Evolutionary conservation across 2,113 vertebrate species (phyloP).

Genomic region (Toxostoma redivivum): DNA sequence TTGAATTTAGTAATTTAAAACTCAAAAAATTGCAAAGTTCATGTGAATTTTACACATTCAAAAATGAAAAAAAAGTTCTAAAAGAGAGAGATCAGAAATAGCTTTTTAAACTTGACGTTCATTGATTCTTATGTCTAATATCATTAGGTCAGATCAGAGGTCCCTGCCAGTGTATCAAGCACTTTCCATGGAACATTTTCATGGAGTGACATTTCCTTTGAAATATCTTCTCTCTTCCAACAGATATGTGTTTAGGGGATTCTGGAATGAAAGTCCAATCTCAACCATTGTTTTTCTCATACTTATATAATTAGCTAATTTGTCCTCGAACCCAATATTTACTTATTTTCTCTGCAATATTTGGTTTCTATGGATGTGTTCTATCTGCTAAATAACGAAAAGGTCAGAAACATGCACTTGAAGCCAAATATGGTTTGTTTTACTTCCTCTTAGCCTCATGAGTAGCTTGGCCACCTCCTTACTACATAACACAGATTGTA

Average conservation of each 20-base stretch:
- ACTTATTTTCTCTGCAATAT: neutral
- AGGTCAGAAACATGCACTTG: neutral
- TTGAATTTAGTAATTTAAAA: neutral
- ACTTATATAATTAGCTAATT: neutral
- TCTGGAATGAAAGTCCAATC: neutral
- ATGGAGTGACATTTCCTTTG: neutral
- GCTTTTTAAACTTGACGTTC: neutral
- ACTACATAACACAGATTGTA: neutral
- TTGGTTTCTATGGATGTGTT: neutral
- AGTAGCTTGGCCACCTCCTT: neutral
- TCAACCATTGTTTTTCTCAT: neutral
- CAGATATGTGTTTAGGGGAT: neutral
- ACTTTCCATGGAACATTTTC: neutral
- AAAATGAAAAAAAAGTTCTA: neutral
- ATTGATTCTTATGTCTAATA: neutral
- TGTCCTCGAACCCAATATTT: neutral
- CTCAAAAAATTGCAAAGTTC: neutral
- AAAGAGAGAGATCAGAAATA: neutral
- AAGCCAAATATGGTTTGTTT: neutral
- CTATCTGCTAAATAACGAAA: neutral
- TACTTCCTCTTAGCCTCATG: neutral
- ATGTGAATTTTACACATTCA: neutral
- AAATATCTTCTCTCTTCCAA: neutral
- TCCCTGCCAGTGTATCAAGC: neutral
- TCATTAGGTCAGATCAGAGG: neutral